Conservation (phyloP, 2,888 invertebrate species). For the Hetaerina titia region DNA sequence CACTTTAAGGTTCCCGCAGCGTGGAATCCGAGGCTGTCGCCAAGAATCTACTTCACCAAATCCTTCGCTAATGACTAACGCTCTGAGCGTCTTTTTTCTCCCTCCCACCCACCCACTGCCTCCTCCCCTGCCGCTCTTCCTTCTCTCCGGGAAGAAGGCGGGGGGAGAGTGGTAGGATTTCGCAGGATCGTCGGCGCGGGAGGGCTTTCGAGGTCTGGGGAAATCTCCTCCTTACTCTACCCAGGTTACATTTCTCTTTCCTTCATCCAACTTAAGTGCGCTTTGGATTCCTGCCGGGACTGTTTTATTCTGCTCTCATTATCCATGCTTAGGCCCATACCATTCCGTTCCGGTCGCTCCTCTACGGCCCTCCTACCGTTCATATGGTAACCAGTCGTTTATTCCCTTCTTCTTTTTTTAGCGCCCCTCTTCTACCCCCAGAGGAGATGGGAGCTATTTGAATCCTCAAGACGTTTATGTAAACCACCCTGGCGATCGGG, state of each 20-base stretch:
- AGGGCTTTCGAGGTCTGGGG: background rate
- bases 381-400: background rate
- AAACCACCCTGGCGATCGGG: background rate
- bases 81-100: background rate
- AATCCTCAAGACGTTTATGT: too few species aligned
- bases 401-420: background rate
- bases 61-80: constrained; percentile 62
- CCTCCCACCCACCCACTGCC: background rate
- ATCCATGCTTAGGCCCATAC: background rate
- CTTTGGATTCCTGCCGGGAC: background rate
- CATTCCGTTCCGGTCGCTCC: background rate
- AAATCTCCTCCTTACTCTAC: background rate
- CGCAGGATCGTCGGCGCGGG: background rate
- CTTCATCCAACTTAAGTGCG: background rate
- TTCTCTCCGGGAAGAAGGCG: background rate
- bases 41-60: constrained; percentile 47
- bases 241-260: constrained; percentile 43
- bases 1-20: constrained; percentile 51
- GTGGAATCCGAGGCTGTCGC: constrained; percentile 50
- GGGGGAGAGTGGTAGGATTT: background rate
- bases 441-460: too few species aligned
- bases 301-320: constrained; percentile 10
- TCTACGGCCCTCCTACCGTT: background rate
- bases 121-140: background rate
- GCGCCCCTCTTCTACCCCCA: background rate